These are phyloP conservation scores for Rhombomys opimus DNA, from an alignment of 2,113 vertebrate genomes.

Conservation along the genomic window DNA sequence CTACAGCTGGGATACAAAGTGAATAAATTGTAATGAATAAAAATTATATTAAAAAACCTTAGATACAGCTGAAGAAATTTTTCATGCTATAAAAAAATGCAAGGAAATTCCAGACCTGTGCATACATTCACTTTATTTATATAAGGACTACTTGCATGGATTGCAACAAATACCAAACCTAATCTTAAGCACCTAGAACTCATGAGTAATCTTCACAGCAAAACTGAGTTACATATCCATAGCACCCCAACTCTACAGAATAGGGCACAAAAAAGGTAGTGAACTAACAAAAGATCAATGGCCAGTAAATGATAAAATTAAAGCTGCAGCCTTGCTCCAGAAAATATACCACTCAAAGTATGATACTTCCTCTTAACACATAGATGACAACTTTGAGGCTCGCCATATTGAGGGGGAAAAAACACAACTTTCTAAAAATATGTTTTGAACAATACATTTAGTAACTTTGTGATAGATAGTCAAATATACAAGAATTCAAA, in stretches of 20 bases:
- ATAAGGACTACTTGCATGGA: not conserved
- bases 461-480: not conserved
- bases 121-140: conserved; percentile 8
- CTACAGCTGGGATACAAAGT: not conserved
- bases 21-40: not conserved
- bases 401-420: not conserved
- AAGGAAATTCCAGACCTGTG: not conserved
- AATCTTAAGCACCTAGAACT: not conserved
- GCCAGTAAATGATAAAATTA: not conserved
- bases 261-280: not conserved
- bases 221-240: not conserved
- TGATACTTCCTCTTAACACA: not conserved
- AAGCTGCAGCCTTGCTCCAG: not conserved
- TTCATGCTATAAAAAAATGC: not conserved
- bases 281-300: not conserved
- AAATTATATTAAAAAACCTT: not conserved
- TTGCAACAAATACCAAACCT: not conserved
- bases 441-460: not conserved
- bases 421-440: not conserved
- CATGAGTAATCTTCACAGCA: not conserved
- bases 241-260: not conserved
- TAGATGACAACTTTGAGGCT: not conserved
- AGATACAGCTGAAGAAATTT: not conserved
- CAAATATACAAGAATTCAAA: not conserved
- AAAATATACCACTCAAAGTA: not conserved